Evolutionary conservation across 2,797 vertebrate genomes (phyloP).

Genomic region (Dicrostonyx torquatus): DNA sequence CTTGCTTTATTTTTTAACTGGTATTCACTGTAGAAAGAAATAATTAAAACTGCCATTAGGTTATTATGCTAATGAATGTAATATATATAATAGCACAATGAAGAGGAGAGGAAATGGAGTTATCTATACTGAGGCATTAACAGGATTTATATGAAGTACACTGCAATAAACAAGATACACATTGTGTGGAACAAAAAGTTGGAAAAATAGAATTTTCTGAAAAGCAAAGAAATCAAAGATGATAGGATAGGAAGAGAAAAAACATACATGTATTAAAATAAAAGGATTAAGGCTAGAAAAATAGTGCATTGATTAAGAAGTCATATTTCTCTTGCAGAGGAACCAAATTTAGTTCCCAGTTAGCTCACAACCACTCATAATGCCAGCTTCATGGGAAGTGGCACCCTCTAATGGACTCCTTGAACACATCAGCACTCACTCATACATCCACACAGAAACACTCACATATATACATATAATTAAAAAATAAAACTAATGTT

Average conservation of each 20-base stretch:
- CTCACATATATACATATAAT: background rate
- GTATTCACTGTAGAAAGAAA: background rate
- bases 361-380: background rate
- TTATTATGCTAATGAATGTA: background rate
- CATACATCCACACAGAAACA: background rate
- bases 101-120: background rate
- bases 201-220: background rate
- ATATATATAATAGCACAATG: background rate
- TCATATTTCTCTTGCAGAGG: background rate
- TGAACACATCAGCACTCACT: background rate
- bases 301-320: background rate
- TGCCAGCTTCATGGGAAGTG: background rate
- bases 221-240: background rate
- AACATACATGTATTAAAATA: background rate
- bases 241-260: background rate
- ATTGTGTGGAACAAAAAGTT: background rate
- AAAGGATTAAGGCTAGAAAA: background rate
- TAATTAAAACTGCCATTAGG: background rate
- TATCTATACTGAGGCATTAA: background rate
- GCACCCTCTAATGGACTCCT: background rate
- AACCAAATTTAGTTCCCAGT: background rate
- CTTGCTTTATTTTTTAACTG: constrained; percentile 24
- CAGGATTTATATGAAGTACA: constrained; percentile 3
- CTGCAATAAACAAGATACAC: background rate
- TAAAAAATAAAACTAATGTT: background rate